Conservation (phyloP, 2,113 vertebrate genomes). For the Prunella fulvescens region DNA sequence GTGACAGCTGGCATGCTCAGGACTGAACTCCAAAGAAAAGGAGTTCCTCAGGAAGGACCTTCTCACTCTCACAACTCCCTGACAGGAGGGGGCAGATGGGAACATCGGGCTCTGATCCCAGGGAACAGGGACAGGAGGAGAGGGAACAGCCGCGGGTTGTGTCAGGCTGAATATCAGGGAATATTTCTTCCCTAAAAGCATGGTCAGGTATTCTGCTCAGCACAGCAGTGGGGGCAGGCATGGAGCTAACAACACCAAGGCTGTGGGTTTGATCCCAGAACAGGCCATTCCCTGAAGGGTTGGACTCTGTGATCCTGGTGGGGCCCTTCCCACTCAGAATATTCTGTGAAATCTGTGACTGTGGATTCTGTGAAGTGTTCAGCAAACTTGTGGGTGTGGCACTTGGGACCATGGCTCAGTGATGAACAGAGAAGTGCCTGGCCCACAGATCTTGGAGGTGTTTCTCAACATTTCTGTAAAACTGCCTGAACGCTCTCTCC, state of each 20-base stretch:
- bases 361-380: background rate
- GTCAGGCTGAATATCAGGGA: background rate
- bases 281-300: background rate
- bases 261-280: background rate
- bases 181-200: background rate
- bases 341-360: background rate
- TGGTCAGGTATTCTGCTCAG: background rate
- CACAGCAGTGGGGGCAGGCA: background rate
- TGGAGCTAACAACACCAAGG: background rate
- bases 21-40: background rate
- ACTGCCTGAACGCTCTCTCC: background rate
- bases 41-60: background rate
- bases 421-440: background rate
- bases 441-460: background rate
- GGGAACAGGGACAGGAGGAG: background rate
- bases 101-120: background rate
- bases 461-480: background rate
- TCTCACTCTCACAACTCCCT: background rate
- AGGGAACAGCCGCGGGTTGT: rapidly evolving
- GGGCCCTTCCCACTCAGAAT: background rate
- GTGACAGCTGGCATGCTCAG: background rate
- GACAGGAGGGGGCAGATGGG: background rate
- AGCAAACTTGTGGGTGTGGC: no score
- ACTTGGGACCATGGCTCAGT: no score
- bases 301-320: rapidly evolving